These are phyloP conservation scores for Lomographa bimaculata DNA, from an alignment of 2,888 invertebrate species.

Conservation along the genomic window DNA sequence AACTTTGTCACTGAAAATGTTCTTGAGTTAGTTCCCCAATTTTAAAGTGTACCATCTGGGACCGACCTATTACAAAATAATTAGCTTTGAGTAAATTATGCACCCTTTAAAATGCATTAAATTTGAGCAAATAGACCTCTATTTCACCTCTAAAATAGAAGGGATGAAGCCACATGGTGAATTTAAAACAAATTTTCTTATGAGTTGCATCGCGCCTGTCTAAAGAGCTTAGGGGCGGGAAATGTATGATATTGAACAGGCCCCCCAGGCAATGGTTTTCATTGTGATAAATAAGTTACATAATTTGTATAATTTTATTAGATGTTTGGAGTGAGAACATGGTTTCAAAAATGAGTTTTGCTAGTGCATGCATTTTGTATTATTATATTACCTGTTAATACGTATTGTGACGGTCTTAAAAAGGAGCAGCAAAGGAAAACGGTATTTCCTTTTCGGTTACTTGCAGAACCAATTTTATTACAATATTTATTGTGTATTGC, in stretches of 20 bases:
- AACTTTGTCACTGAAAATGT: slow-evolving; percentile 62
- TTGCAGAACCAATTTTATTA: no score
- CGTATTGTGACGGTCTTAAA: no score
- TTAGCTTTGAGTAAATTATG: slow-evolving; percentile 78
- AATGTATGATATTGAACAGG: slow-evolving; percentile 58
- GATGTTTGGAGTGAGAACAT: slow-evolving; percentile 16
- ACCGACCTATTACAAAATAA: slow-evolving; percentile 77
- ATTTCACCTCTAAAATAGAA: slow-evolving; percentile 51
- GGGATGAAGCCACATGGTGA: slow-evolving; percentile 71
- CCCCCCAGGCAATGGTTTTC: slow-evolving; percentile 41
- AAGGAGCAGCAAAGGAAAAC: no score
- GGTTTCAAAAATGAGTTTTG: slow-evolving; percentile 7
- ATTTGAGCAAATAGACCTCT: slow-evolving; percentile 72
- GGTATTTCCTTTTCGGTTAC: no score
- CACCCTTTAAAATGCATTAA: slow-evolving; percentile 79
- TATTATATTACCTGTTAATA: no score
- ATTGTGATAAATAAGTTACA: slow-evolving; percentile 32
- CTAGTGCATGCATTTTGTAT: not conserved
- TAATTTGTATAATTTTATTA: slow-evolving; percentile 35
- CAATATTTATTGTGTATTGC: no score
- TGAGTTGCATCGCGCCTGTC: slow-evolving; percentile 53
- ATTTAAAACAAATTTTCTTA: slow-evolving; percentile 68
- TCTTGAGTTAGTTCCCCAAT: slow-evolving; percentile 57
- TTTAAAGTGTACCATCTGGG: slow-evolving; percentile 71
- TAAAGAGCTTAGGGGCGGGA: slow-evolving; percentile 43